Percentiles rank a stretch among this genome's conserved stretches.
Evolutionary conservation across 2,888 invertebrate genomes (phyloP).

Genomic region (Cheilosia impressa): DNA sequence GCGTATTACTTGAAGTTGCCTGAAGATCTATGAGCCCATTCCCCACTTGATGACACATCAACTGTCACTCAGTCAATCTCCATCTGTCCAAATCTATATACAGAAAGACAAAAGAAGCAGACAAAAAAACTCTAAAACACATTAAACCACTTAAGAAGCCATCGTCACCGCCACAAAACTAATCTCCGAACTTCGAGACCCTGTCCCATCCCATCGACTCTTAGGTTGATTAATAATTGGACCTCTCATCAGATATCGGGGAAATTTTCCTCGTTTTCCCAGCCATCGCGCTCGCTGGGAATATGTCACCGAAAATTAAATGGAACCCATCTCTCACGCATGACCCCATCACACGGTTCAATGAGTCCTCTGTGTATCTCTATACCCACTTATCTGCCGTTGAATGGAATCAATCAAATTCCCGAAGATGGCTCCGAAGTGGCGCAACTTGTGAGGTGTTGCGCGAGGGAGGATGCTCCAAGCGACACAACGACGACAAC

Average conservation of each 20-base stretch:
- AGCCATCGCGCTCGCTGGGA: slow-evolving; percentile 48
- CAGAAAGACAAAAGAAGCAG: slow-evolving; percentile 1
- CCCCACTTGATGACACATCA: slow-evolving; percentile 69
- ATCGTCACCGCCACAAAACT: slow-evolving; percentile 66
- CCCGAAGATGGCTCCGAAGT: slow-evolving; percentile 5
- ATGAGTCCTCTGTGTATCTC: slow-evolving; percentile 12
- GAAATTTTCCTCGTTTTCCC: slow-evolving; percentile 52
- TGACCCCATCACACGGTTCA: slow-evolving; percentile 35
- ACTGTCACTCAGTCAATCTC: slow-evolving; percentile 71
- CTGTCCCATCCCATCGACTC: slow-evolving; percentile 28
- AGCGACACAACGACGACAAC: slow-evolving; percentile 27
- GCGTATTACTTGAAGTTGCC: slow-evolving; percentile 53
- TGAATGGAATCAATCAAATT: slow-evolving; percentile 64
- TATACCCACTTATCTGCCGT: slow-evolving; percentile 18
- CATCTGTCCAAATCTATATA: slow-evolving; percentile 34
- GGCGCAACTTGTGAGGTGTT: slow-evolving; percentile 10
- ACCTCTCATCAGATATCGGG: slow-evolving; percentile 64
- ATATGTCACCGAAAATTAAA: slow-evolving; percentile 65
- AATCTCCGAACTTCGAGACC: slow-evolving; percentile 48
- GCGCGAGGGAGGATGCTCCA: not conserved
- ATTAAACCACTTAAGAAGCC: slow-evolving; percentile 75
- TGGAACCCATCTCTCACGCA: slow-evolving; percentile 59
- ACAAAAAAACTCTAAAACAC: slow-evolving; percentile 45
- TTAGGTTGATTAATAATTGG: slow-evolving; percentile 68
- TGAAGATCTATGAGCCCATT: slow-evolving; percentile 67